Base-by-base conservation (phyloP, 2,113 vertebrate species). In the Ceratotherium simum region DNA sequence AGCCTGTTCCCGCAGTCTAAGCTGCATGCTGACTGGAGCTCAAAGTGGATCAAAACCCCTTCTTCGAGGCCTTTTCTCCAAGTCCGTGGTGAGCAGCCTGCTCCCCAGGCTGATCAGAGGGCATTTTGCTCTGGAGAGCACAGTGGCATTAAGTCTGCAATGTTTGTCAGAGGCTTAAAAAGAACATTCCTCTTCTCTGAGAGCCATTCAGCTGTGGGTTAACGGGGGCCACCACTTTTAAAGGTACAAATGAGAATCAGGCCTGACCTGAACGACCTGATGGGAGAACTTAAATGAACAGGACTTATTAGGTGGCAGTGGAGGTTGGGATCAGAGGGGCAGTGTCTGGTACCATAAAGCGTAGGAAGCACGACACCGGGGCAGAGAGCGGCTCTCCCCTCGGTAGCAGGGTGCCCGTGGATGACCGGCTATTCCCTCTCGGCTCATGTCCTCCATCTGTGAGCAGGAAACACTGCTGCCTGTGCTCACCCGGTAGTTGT, bases 201-300 rank as follows among this genome's bases (percentile, higher is more conserved):
- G 73, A 69, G 90, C 78, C 86, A 46, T 51, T 84, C 36, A 33
- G 80, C 73, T 33, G 54, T 9, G 6, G 73, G 93, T 92, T 42
- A 84, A 70, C 78, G 92, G 93, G 51, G 48, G 88, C 85, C 33
- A 23, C 78, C 36, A 25, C 87, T 93, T 65, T 65, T 73, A 93
- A 94, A 94, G 86, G 62, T 18, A 54, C 29, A 42, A 18, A 81
- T 8, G 25, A 67, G 91, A 79, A 70, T 72, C 73, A 46, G 18
- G 81, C 17, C 25, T 5, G 23, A 27, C 76, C 31, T 14, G 81
- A 51, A 31, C 5, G 80, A 25, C 62, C 58, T 10, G 17, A 33
- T 0, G 2, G 62, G 80, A 73, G 84, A 65, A 67, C 27, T 39
- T 75, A 23, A 92, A 20, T 36, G 70, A 60, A 64, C 1, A 12